A percentile compares a stretch with the other conserved stretches of the same genome.
These are phyloP conservation scores for Phataginus tricuspis DNA, from an alignment of 2,797 vertebrate species.

Conservation along the genomic window DNA sequence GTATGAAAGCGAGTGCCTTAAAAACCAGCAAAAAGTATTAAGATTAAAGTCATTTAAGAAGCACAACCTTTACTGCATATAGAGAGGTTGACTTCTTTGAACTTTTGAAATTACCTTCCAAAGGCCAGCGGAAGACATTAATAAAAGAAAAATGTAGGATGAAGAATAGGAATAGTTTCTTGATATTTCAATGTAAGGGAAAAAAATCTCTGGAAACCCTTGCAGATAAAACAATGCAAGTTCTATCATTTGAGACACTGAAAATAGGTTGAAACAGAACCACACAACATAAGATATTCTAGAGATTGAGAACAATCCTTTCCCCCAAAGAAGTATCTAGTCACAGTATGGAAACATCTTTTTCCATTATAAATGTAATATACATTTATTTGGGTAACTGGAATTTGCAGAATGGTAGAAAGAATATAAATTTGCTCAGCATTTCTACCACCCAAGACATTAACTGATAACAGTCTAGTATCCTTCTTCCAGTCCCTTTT, in stretches of 20 bases:
- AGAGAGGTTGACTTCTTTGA: slow-evolving; percentile 65
- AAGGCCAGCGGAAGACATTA: slow-evolving; percentile 57
- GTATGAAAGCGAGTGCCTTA: slow-evolving; percentile 59
- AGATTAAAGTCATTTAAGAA: slow-evolving; percentile 67
- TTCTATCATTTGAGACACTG: background rate
- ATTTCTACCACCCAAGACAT: background rate
- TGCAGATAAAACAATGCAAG: background rate
- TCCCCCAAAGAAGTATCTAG: background rate
- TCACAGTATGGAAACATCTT: background rate
- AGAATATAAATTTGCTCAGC: background rate
- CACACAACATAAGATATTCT: background rate
- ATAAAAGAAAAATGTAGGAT: slow-evolving; percentile 57
- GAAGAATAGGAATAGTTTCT: slow-evolving; percentile 20
- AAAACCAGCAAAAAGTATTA: slow-evolving; percentile 55
- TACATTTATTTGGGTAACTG: background rate
- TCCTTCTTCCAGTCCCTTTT: background rate
- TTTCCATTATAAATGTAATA: background rate
- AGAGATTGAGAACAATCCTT: background rate
- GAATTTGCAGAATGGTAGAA: background rate
- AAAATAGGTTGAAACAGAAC: slow-evolving; percentile 13
- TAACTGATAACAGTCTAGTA: accelerated
- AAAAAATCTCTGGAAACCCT: background rate
- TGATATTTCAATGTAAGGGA: background rate
- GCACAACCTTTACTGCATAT: slow-evolving; percentile 38
- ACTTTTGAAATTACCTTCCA: slow-evolving; percentile 71